Percentiles rank a stretch among this genome's conserved stretches.
Conservation (phyloP, 2,113 vertebrate species). For the Psophia crepitans region DNA sequence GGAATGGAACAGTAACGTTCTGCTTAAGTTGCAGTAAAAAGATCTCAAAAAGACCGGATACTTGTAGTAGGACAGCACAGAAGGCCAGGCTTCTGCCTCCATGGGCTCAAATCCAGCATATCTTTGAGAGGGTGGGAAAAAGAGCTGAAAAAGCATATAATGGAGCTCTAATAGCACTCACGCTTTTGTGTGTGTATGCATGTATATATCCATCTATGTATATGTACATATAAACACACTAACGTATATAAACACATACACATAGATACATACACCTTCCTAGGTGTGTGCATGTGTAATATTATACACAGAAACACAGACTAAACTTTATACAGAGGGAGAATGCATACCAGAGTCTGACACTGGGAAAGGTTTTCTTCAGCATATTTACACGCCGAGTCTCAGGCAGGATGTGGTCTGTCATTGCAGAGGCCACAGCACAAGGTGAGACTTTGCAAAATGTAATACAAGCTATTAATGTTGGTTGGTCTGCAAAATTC, state of each 20-base stretch:
- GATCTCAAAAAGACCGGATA: background rate
- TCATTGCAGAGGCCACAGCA: slow-evolving; percentile 67
- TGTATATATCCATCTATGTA: too few species aligned
- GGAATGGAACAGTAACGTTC: background rate
- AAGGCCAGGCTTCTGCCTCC: background rate
- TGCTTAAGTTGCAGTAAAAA: background rate
- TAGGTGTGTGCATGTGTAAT: background rate
- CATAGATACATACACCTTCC: background rate
- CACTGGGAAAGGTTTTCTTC: slow-evolving; percentile 53
- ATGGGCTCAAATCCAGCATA: background rate
- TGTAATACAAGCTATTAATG: slow-evolving; percentile 63
- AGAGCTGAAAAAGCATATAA: background rate
- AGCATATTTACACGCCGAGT: slow-evolving; percentile 42
- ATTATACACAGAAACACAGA: slow-evolving; percentile 32
- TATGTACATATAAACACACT: background rate
- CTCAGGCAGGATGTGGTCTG: slow-evolving; percentile 67
- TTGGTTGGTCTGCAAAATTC: slow-evolving; percentile 46
- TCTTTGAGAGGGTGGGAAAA: background rate
- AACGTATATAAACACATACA: background rate
- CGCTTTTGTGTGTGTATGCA: background rate
- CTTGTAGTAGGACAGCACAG: background rate
- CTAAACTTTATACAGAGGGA: slow-evolving; percentile 50
- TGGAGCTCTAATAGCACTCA: background rate
- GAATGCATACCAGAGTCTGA: slow-evolving; percentile 43
- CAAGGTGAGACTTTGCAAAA: slow-evolving; percentile 64